Evolutionary conservation across 2,113 vertebrate species (phyloP).

Genomic region (Rhipidura dahli): DNA sequence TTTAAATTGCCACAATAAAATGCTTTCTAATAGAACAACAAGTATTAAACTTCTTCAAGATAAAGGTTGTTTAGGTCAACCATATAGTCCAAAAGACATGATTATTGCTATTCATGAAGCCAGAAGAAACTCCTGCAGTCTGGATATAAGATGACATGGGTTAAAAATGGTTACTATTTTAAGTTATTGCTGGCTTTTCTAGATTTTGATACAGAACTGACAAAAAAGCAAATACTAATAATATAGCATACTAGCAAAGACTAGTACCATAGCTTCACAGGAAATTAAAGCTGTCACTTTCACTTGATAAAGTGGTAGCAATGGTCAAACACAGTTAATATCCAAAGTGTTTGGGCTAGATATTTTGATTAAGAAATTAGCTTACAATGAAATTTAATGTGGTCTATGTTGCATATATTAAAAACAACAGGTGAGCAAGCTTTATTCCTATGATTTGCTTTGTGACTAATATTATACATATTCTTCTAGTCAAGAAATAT

Average conservation of each 20-base stretch:
- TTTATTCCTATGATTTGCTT: neutral
- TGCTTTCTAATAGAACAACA: neutral
- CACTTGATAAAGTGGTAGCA: neutral
- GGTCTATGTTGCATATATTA: neutral
- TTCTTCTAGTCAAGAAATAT: neutral
- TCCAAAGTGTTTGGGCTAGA: neutral
- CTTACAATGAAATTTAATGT: neutral
- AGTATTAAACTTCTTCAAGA: neutral
- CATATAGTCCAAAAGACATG: neutral
- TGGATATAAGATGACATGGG: neutral
- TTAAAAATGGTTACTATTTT: neutral
- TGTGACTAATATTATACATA: neutral
- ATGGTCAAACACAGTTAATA: neutral
- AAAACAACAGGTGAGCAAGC: neutral
- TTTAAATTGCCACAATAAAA: neutral
- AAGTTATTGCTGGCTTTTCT: neutral
- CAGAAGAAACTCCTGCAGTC: neutral
- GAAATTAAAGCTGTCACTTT: neutral
- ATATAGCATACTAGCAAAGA: neutral
- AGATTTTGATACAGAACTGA: neutral
- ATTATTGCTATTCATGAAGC: neutral
- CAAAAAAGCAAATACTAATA: neutral
- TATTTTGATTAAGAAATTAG: neutral
- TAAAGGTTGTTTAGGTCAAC: neutral
- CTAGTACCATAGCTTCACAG: neutral